A percentile compares a stretch with the other conserved stretches of the same genome.
These are phyloP conservation scores for Anthonomus grandis DNA, from an alignment of 1,140 invertebrate genomes.

Conservation along the genomic window DNA sequence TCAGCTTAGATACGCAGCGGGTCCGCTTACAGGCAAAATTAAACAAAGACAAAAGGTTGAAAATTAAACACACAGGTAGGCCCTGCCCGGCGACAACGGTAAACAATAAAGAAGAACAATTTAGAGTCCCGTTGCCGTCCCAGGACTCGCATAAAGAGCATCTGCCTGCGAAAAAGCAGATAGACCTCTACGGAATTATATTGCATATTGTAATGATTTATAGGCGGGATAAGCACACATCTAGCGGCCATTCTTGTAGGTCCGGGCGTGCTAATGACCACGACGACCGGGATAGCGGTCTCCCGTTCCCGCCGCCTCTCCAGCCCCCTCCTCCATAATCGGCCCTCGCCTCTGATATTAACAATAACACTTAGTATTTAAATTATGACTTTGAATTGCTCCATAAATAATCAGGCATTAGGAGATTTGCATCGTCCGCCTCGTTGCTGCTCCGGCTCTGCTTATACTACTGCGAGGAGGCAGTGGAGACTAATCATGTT, in stretches of 20 bases:
- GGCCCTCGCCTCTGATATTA: slow-evolving; percentile 48
- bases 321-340: slow-evolving; percentile 34
- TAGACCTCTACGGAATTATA: slow-evolving; percentile 51
- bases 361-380: slow-evolving; percentile 52
- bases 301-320: slow-evolving; percentile 30
- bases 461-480: slow-evolving; percentile 28
- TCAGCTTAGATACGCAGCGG: slow-evolving; percentile 11
- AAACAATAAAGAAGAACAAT: slow-evolving; percentile 32
- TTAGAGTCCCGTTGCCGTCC: slow-evolving; percentile 21
- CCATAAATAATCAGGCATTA: slow-evolving; percentile 49
- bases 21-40: slow-evolving; percentile 15
- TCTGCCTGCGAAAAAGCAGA: slow-evolving; percentile 50
- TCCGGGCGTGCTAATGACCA: slow-evolving; percentile 50
- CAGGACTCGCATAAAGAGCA: slow-evolving; percentile 46
- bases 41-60: slow-evolving; percentile 26
- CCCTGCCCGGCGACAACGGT: slow-evolving; percentile 21
- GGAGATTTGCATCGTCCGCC: slow-evolving; percentile 46
- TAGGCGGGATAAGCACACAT: slow-evolving; percentile 49
- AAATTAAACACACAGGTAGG: slow-evolving; percentile 29
- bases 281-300: slow-evolving; percentile 47
- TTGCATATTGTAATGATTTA: slow-evolving; percentile 52
- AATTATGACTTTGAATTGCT: slow-evolving; percentile 51
- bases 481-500: slow-evolving; percentile 48
- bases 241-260: slow-evolving; percentile 49
- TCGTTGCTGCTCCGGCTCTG: no score